Conservation (phyloP, 1,140 invertebrate genomes). For the Zaprionus gabonicus region DNA sequence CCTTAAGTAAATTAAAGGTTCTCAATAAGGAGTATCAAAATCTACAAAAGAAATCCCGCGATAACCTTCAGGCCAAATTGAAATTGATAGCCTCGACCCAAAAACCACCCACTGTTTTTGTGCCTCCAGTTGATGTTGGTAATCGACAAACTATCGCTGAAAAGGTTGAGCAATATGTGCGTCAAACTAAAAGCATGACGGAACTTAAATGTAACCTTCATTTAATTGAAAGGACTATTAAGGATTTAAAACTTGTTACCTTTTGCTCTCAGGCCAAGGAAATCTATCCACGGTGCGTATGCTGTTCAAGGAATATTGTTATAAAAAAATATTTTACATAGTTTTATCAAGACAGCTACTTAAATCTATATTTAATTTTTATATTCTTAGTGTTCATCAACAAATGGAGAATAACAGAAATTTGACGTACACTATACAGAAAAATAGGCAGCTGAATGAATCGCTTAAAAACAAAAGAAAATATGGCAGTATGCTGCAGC, state of each 20-base stretch:
- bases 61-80: slow-evolving; percentile 57
- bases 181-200: slow-evolving; percentile 75
- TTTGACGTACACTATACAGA: slow-evolving; percentile 54
- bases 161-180: slow-evolving; percentile 64
- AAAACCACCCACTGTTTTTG: slow-evolving; percentile 1
- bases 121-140: background rate
- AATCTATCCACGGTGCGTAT: slow-evolving; percentile 45
- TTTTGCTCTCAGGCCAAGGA: slow-evolving; percentile 73
- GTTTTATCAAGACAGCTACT: no score
- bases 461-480: slow-evolving; percentile 62
- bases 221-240: slow-evolving; percentile 67
- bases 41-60: slow-evolving; percentile 49
- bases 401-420: slow-evolving; percentile 70
- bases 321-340: no score
- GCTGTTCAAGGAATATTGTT: no score
- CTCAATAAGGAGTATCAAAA: slow-evolving; percentile 58
- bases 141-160: background rate
- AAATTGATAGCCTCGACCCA: slow-evolving; percentile 43
- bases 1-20: slow-evolving; percentile 66
- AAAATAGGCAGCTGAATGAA: slow-evolving; percentile 43
- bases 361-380: background rate
- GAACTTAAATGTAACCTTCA: slow-evolving; percentile 64
- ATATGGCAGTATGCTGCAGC: slow-evolving; percentile 53
- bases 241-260: slow-evolving; percentile 73
- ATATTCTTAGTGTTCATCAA: slow-evolving; percentile 56